Evolutionary conservation across 2,113 vertebrate species (phyloP), one percentile per base, ranked within the genome.

Genomic region (Gymnarchus niloticus): DNA sequence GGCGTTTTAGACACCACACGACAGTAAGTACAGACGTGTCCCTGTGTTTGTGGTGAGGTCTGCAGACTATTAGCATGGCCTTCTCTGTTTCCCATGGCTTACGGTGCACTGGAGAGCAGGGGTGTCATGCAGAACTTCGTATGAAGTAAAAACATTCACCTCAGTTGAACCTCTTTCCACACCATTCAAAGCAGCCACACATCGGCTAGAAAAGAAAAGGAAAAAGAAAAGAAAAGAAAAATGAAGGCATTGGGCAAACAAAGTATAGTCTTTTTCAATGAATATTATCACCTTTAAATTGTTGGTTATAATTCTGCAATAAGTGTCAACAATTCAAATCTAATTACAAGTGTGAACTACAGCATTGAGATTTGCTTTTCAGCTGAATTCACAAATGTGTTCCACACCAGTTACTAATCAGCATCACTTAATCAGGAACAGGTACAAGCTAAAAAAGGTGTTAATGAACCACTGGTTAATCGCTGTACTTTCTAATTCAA

Each of bases 221-320:
- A 80, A 46, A 41, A 23, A 5, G 14, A 19, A 25, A 19, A 28
- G n/a, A 17, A 10, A 41, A 41, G 56, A 48, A 17, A 25, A 41
- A 83, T 19, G 44, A 83, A 56, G 23, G 52, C 52, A 23, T 59
- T n/a, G 82, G 44, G 73, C 83, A 84, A 76, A 84, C 37, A 14
- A 21, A 73, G 37, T 19, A n/a, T n/a, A 17, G 37, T 78, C 54
- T 44, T 85, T 78, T 78, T 80, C 73, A 85, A 85, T 85, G 51
- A 85, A 69, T 82, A 69, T 86, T 86, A 69, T 69, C 85, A 86
- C 85, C 57, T 86, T 86, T 86, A 86, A 86, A 86, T 86, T 86
- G 78, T 86, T 86, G 78, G 78, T 83, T 86, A 83, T 83, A 86
- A 86, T 69, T 86, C 56, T 56, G 48, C 59, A 54, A 59, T 86